These are phyloP conservation scores for Dicentrarchus labrax DNA, from an alignment of 2,113 vertebrate species.

Conservation along the genomic window DNA sequence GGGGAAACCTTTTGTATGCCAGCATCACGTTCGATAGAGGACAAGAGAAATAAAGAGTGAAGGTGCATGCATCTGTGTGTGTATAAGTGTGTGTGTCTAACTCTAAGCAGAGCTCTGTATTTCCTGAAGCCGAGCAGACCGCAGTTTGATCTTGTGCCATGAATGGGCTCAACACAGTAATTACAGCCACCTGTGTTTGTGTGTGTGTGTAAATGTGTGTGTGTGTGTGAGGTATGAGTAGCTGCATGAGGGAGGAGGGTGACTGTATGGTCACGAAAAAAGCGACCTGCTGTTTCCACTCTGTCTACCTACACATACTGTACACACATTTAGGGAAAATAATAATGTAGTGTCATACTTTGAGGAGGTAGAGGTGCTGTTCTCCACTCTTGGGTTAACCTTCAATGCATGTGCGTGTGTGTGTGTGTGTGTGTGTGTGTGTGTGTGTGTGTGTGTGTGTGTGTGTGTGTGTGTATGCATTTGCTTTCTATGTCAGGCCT, in stretches of 20 bases:
- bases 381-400: constrained; percentile 45
- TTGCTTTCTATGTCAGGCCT: constrained; percentile 20
- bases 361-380: constrained; percentile 40
- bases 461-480: too few species aligned
- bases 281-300: constrained; percentile 66
- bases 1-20: constrained; percentile 52
- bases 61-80: constrained; percentile 51
- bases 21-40: constrained; percentile 44
- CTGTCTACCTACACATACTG: constrained; percentile 22
- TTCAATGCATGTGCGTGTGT: constrained; percentile 5
- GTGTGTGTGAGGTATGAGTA: constrained; percentile 24
- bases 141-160: constrained; percentile 80
- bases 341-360: constrained; percentile 40
- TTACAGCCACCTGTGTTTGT: constrained; percentile 82
- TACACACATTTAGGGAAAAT: constrained; percentile 25
- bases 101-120: constrained; percentile 62
- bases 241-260: constrained; percentile 26
- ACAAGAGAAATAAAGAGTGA: constrained; percentile 55
- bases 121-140: constrained; percentile 70
- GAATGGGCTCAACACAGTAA: constrained; percentile 76
- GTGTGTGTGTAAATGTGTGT: constrained; percentile 30
- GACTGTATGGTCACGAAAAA: constrained; percentile 57
- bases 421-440: constrained; percentile 16
- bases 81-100: constrained; percentile 57
- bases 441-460: too few species aligned